Conservation (phyloP, 2,888 invertebrate genomes). For the Spicauda simplicius region DNA sequence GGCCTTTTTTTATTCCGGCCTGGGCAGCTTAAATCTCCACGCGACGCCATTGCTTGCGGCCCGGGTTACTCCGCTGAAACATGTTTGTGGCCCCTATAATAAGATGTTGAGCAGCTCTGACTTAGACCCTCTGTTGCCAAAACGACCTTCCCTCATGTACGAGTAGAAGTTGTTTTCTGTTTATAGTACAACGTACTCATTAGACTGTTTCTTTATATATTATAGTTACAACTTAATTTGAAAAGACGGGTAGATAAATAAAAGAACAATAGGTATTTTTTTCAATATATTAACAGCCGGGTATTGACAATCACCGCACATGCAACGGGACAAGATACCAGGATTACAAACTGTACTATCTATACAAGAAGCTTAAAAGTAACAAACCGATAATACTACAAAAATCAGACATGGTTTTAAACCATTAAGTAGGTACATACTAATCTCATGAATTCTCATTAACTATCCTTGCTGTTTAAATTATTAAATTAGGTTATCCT, state of each 20-base stretch:
- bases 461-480: neutral
- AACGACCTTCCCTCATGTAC: too few relatives aligned
- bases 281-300: slow-evolving; percentile 41
- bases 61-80: too few relatives aligned
- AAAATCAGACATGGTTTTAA: slow-evolving; percentile 30
- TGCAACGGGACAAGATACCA: slow-evolving; percentile 33
- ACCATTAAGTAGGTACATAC: slow-evolving; percentile 10
- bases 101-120: too few relatives aligned
- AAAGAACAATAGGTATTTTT: slow-evolving; percentile 18
- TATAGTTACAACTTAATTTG: neutral
- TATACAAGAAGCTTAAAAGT: slow-evolving; percentile 26
- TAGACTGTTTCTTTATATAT: too few relatives aligned
- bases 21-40: too few relatives aligned
- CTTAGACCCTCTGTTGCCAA: too few relatives aligned
- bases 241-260: neutral
- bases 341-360: slow-evolving; percentile 20
- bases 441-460: neutral
- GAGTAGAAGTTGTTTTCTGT: too few relatives aligned
- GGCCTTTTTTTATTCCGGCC: too few relatives aligned
- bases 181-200: too few relatives aligned
- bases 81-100: too few relatives aligned
- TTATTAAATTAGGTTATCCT: too few relatives aligned
- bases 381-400: slow-evolving; percentile 18
- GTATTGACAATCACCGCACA: slow-evolving; percentile 34
- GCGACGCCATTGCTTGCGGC: too few relatives aligned